Percentiles rank a stretch among this genome's conserved stretches.
These are phyloP conservation scores for Chrosomus eos DNA, from an alignment of 2,797 vertebrate genomes.

Conservation along the genomic window DNA sequence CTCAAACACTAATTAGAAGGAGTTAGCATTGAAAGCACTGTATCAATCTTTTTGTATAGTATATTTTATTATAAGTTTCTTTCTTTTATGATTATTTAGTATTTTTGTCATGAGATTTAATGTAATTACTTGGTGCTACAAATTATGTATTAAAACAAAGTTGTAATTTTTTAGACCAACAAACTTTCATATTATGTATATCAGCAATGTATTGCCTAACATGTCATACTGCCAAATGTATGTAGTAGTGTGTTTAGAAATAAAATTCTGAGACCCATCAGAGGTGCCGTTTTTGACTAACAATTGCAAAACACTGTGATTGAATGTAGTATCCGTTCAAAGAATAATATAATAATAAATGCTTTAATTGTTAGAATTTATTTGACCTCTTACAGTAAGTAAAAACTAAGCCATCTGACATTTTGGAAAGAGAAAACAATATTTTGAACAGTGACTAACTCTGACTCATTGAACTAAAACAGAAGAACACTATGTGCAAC, in stretches of 20 bases:
- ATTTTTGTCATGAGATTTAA: background rate
- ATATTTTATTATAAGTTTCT: background rate
- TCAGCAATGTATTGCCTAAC: background rate
- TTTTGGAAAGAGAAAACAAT: background rate
- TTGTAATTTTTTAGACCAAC: slow-evolving; percentile 2
- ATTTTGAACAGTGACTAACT: background rate
- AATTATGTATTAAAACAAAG: background rate
- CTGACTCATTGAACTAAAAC: background rate
- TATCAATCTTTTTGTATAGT: background rate
- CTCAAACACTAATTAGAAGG: background rate
- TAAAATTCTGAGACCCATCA: background rate
- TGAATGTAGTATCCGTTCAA: background rate
- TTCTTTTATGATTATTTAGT: background rate
- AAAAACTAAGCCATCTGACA: background rate
- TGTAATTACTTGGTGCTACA: slow-evolving; percentile 27
- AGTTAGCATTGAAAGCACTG: background rate
- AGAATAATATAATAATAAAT: background rate
- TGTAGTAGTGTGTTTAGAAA: background rate
- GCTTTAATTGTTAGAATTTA: background rate
- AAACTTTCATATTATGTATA: background rate
- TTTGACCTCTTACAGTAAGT: background rate
- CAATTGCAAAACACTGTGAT: background rate
- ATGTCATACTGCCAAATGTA: slow-evolving; percentile 26
- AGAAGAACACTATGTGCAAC: background rate
- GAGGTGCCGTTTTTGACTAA: background rate